phyloP scores from a whole-genome alignment of 37 sponge, comb jelly and placozoan genomes.

The Cliona cf. orientalis region DNA sequence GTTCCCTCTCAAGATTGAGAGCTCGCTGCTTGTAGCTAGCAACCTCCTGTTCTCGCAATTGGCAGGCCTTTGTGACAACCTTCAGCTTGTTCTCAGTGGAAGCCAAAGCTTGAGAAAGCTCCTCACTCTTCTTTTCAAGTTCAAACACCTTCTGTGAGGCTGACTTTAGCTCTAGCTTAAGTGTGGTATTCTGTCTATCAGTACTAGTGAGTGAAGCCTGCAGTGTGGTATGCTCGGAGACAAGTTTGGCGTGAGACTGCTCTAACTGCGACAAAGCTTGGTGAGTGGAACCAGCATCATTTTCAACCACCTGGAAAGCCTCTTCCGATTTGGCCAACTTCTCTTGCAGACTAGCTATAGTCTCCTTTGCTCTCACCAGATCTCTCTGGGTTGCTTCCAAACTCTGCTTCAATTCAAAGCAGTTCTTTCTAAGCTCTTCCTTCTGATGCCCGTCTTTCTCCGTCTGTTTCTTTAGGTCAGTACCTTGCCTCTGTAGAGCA shows the following conservation, averaged over 20 bases:
- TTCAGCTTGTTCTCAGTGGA: slow-evolving; percentile 28
- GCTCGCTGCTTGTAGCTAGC: slow-evolving; percentile 4
- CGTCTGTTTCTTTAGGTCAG: slow-evolving; percentile 33
- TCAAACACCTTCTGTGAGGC: slow-evolving; percentile 7
- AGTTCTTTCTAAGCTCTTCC: slow-evolving; percentile 14
- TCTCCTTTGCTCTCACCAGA: slow-evolving; percentile 10
- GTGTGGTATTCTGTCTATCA: slow-evolving; percentile 19
- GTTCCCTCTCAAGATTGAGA: slow-evolving; percentile 46
- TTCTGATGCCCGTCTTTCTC: slow-evolving; percentile 33
- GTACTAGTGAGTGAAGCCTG: slow-evolving; percentile 46
- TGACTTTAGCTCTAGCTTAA: slow-evolving; percentile 47
- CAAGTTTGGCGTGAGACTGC: slow-evolving; percentile 33
- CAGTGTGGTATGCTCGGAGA: slow-evolving; percentile 30
- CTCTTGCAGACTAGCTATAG: slow-evolving; percentile 12
- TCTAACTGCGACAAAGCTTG: slow-evolving; percentile 16
- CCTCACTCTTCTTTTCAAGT: slow-evolving; percentile 40
- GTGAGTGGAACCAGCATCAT: slow-evolving; percentile 5
- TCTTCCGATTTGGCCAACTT: slow-evolving; percentile 33
- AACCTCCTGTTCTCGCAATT: slow-evolving; percentile 36
- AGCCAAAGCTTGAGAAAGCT: not conserved
- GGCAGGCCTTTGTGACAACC: slow-evolving; percentile 25
- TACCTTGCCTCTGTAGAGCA: slow-evolving; percentile 30
- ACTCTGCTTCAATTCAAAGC: slow-evolving; percentile 11
- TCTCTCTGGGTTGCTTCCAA: slow-evolving; percentile 17
- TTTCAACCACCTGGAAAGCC: not conserved